These are phyloP conservation scores for Nylanderia fulva DNA, from an alignment of 1,140 invertebrate genomes.

Conservation along the genomic window DNA sequence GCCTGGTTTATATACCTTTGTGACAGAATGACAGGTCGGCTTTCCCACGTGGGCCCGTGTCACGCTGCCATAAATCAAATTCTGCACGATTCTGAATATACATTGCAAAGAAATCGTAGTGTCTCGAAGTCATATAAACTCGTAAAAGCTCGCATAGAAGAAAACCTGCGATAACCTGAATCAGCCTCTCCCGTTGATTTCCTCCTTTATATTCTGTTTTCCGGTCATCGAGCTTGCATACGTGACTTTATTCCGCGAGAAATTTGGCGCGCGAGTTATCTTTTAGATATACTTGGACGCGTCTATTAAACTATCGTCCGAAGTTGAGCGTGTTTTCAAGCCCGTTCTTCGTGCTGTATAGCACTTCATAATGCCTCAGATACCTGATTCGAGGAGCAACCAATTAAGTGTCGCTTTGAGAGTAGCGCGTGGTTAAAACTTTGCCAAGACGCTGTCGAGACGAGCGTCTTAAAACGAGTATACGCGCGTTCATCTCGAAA, in stretches of 20 bases:
- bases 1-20: background rate
- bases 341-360: background rate
- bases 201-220: background rate
- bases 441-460: background rate
- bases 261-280: background rate
- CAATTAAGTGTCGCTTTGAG: slow-evolving; percentile 13
- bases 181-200: background rate
- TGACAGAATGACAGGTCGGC: background rate
- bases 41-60: background rate
- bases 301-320: slow-evolving; percentile 5
- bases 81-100: background rate
- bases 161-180: background rate
- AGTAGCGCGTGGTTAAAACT: background rate
- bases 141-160: background rate
- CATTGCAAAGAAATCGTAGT: too few relatives aligned
- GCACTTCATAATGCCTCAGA: background rate
- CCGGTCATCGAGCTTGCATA: background rate
- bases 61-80: background rate
- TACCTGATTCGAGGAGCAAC: slow-evolving; percentile 6
- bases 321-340: slow-evolving; percentile 15
- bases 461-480: background rate
- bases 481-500: background rate
- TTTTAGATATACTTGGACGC: background rate
- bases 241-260: background rate
- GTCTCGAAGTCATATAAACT: background rate